A percentile compares a stretch with the other conserved stretches of the same genome.
Evolutionary conservation across 1,140 invertebrate genomes (phyloP).

Genomic region (Zaprionus tsacasi): DNA sequence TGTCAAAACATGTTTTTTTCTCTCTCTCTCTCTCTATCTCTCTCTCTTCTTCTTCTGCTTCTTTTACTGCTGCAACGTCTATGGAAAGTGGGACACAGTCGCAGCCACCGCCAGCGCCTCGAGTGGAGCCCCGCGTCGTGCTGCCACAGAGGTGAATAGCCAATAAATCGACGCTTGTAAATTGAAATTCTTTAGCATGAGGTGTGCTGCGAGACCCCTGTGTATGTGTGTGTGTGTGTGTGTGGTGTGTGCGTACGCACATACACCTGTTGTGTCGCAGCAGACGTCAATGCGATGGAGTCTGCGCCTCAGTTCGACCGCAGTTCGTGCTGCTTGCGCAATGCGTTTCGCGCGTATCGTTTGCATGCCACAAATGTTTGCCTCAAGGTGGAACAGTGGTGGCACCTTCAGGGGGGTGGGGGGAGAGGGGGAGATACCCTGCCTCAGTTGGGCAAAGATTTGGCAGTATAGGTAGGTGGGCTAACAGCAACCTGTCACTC

Average conservation of each 20-base stretch:
- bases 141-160: constrained; percentile 81
- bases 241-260: constrained; percentile 13
- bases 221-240: constrained; percentile 26
- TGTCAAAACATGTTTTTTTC: constrained; percentile 80
- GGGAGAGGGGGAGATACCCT: too few species aligned
- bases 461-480: background rate
- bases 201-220: constrained; percentile 30
- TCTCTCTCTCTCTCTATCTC: constrained; percentile 20
- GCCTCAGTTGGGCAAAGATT: background rate
- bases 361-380: constrained; percentile 52
- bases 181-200: constrained; percentile 77
- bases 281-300: constrained; percentile 13
- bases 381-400: background rate
- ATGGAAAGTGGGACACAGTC: constrained; percentile 82
- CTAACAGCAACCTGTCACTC: background rate
- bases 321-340: constrained; percentile 65
- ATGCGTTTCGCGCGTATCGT: constrained; percentile 46
- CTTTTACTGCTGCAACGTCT: constrained; percentile 57
- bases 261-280: constrained; percentile 63
- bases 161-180: constrained; percentile 83
- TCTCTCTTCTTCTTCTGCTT: constrained; percentile 11
- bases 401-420: background rate
- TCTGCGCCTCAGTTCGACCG: constrained; percentile 27
- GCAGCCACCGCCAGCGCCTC: constrained; percentile 23
- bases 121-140: background rate